Evolutionary conservation across 2,113 vertebrate species (phyloP), one percentile per base, ranked within the genome.

Genomic region (Lasiurus cinereus): DNA sequence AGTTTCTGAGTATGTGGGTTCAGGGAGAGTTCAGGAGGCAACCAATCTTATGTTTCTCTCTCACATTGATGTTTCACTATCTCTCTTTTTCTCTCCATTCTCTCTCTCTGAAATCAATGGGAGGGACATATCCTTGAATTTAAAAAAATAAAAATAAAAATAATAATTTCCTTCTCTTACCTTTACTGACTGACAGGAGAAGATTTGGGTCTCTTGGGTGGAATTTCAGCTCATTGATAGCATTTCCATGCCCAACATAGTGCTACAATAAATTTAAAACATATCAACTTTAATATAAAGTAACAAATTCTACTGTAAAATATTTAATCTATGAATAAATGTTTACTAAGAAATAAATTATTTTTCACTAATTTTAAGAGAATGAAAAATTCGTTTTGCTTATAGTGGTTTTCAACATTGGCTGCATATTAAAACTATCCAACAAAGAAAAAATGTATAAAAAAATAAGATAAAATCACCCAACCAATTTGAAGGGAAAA

Each of bases 201-300:
- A 99, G 99, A 98, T 99, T 99, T 54, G 99, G 99, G 97, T 99
- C 99, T 97, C 99, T 98, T 1, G 99, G 99, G 72, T 99, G 99
- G 98, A 99, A 99, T 98, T 99, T 99, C 94, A 99, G 98, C 97
- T 99, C 99, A 74, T 99, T 99, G 98, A 99, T 99, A 93, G 99
- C 99, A 96, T 99, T 99, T 78, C 99, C 99, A 84, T 99, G 99
- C 76, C 99, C 99, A 70, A 99, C 99, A 56, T 99, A 99, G 97
- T 99, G 99, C 99, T 99, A 97, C 7, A 97, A 98, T n/a, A 97
- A 80, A 98, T 98, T 95, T 96, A 91, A 98, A 82, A 97, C n/a
- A 97, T 59, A 69, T 92, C 50, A 97, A 82, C 54, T 96, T 97
- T 91, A 52, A 97, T 77, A 89, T 91, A 52, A 73, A 86, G 64